Percentiles rank a stretch among this genome's conserved stretches.
Conservation (phyloP, 2,113 vertebrate genomes). For the Pseudolaguvia tuberculata region DNA sequence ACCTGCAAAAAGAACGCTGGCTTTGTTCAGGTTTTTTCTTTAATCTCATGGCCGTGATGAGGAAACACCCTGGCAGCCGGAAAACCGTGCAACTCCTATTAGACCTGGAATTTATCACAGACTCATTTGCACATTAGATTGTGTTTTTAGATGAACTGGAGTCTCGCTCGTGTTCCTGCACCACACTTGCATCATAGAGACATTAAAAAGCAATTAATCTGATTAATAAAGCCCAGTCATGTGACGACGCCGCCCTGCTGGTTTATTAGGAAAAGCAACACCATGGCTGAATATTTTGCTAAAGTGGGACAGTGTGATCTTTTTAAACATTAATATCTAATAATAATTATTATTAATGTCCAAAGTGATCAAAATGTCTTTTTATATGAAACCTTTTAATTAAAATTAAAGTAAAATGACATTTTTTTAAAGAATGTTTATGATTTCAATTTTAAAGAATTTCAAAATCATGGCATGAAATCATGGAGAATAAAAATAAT, state of each 20-base stretch:
- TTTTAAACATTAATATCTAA: too few relatives aligned
- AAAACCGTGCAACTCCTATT: constrained; percentile 6
- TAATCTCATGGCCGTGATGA: constrained; percentile 12
- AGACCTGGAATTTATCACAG: constrained; percentile 20
- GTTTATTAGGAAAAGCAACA: constrained; percentile 2
- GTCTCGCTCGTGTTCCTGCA: constrained; percentile 6
- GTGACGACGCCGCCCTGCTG: constrained; percentile 16
- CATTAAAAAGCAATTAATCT: constrained; percentile 42
- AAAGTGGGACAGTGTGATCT: neutral
- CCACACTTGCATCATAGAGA: constrained; percentile 2
- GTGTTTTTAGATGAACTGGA: constrained; percentile 15
- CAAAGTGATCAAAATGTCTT: too few relatives aligned
- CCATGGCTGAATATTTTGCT: neutral
- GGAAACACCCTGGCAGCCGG: constrained; percentile 12
- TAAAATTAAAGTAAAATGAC: too few relatives aligned
- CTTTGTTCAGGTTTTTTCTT: neutral
- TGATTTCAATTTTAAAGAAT: too few relatives aligned
- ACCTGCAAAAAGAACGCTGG: neutral
- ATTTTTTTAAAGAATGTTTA: too few relatives aligned
- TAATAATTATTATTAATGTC: neutral
- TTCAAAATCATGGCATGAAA: too few relatives aligned
- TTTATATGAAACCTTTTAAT: too few relatives aligned
- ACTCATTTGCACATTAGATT: constrained; percentile 35
- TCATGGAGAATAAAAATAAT: too few relatives aligned
- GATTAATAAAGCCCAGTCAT: constrained; percentile 22